phyloP scores from a whole-genome alignment of 2,113 vertebrate genomes.

The Phainopepla nitens region DNA sequence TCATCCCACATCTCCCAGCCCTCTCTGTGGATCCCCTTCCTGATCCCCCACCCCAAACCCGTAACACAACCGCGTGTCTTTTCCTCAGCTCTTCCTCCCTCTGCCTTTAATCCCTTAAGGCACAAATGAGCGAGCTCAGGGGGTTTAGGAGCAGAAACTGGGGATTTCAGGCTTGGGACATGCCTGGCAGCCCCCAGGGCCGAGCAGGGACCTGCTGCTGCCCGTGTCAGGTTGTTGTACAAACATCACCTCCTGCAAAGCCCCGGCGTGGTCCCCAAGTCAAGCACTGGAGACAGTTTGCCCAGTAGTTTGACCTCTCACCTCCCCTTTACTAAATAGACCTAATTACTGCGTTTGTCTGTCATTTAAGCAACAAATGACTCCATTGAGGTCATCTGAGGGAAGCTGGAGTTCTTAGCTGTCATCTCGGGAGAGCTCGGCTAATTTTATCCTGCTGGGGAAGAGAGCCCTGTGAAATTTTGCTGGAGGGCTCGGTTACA shows the following conservation, averaged over 20 bases:
- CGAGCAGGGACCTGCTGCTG: background rate
- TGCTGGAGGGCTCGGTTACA: slow-evolving; percentile 9
- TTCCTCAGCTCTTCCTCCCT: background rate
- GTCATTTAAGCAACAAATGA: slow-evolving; percentile 87
- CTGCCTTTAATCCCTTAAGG: background rate
- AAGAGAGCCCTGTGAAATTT: slow-evolving; percentile 43
- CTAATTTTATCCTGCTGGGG: slow-evolving; percentile 72
- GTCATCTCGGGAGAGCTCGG: slow-evolving; percentile 30
- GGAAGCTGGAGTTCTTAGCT: slow-evolving; percentile 62
- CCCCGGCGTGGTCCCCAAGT: slow-evolving; percentile 64
- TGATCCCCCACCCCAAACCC: background rate
- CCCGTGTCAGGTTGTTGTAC: slow-evolving; percentile 49
- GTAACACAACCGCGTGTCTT: background rate
- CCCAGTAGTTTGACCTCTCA: slow-evolving; percentile 83
- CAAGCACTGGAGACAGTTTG: slow-evolving; percentile 76
- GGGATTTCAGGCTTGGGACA: background rate
- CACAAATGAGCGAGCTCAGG: background rate
- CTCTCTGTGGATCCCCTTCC: background rate
- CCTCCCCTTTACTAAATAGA: slow-evolving; percentile 85
- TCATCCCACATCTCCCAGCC: background rate
- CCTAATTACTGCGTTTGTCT: slow-evolving; percentile 91
- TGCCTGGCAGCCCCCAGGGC: background rate
- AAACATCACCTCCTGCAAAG: slow-evolving; percentile 47
- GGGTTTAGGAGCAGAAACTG: background rate
- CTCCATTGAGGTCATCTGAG: slow-evolving; percentile 78